A percentile compares a stretch with the other conserved stretches of the same genome.
These are phyloP conservation scores for Acanthiza pusilla DNA, from an alignment of 2,797 vertebrate species.

Conservation along the genomic window DNA sequence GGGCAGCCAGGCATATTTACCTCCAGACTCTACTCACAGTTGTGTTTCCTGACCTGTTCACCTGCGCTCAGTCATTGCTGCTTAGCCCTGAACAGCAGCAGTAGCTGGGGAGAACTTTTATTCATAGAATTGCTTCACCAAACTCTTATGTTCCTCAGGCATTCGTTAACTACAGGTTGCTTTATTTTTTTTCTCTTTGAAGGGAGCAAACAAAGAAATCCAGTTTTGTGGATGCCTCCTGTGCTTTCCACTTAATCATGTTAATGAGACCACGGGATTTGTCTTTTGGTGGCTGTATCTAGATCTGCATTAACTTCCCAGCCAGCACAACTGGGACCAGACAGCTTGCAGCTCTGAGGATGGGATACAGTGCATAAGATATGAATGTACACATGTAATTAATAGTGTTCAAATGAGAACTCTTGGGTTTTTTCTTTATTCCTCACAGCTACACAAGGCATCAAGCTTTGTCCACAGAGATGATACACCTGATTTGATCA, in stretches of 20 bases:
- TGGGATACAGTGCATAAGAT: background rate
- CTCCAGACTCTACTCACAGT: background rate
- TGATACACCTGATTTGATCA: background rate
- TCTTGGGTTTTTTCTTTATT: background rate
- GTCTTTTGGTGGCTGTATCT: background rate
- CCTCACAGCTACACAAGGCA: background rate
- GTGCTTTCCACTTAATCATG: background rate
- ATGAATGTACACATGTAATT: background rate
- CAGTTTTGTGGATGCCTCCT: background rate
- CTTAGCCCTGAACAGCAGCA: background rate
- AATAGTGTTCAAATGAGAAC: background rate
- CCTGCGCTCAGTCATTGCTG: background rate
- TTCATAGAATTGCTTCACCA: background rate
- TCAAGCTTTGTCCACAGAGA: background rate
- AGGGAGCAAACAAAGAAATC: background rate
- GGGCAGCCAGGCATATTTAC: constrained; percentile 1
- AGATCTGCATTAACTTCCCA: background rate
- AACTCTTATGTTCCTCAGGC: background rate
- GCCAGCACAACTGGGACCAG: background rate
- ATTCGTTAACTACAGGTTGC: background rate
- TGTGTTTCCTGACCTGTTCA: background rate
- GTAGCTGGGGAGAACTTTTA: background rate
- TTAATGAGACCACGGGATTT: background rate
- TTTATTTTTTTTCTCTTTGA: background rate
- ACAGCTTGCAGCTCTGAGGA: background rate